These are phyloP conservation scores for Argyra leucocephala DNA, from an alignment of 2,888 invertebrate species.

Conservation along the genomic window DNA sequence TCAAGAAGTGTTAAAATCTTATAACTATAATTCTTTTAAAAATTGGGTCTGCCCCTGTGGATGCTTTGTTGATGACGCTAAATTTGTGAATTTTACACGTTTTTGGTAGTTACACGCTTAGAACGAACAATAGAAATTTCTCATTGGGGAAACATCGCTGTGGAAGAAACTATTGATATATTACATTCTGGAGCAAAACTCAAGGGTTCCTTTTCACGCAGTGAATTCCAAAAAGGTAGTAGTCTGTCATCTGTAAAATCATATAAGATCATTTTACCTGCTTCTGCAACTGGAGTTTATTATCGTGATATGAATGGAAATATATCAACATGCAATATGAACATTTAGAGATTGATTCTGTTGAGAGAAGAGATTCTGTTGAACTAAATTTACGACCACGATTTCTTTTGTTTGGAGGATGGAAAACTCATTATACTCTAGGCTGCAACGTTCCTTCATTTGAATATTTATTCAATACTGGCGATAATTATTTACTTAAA, in stretches of 20 bases:
- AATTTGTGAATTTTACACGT: too few species aligned
- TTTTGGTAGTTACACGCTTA: constrained; percentile 81
- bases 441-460: constrained; percentile 97
- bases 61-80: too few species aligned
- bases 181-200: constrained; percentile 86
- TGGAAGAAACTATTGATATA: constrained; percentile 89
- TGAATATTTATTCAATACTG: constrained; percentile 79
- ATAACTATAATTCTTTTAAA: too few species aligned
- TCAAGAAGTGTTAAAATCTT: too few species aligned
- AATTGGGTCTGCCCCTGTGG: too few species aligned
- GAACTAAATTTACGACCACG: constrained; percentile 92
- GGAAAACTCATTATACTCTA: constrained; percentile 93
- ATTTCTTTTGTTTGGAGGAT: constrained; percentile 97
- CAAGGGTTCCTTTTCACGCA: constrained; percentile 91
- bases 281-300: constrained; percentile 90
- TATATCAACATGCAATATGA: constrained; percentile 93
- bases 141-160: constrained; percentile 98
- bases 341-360: too few species aligned
- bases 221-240: constrained; percentile 93
- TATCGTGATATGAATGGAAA: constrained; percentile 96
- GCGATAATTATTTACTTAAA: constrained; percentile 71
- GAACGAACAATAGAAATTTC: constrained; percentile 89
- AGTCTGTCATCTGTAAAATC: constrained; percentile 82
- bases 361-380: constrained; percentile 85
- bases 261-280: constrained; percentile 76